Evolutionary conservation across 2,797 vertebrate genomes (phyloP).

Genomic region (Lutjanus argentimaculatus): DNA sequence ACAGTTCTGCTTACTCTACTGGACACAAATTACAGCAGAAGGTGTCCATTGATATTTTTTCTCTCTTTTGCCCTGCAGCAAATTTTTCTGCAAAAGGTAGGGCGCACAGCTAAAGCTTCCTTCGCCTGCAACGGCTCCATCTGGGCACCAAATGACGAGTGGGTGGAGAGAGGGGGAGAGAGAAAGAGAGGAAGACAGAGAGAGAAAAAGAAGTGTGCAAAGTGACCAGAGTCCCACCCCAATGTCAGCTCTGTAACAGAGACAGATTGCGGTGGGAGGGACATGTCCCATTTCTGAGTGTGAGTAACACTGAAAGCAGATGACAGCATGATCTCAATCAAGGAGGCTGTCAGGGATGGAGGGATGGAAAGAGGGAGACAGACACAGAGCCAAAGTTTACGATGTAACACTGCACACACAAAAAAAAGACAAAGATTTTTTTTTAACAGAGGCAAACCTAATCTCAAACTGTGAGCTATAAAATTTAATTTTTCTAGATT

Average conservation of each 20-base stretch:
- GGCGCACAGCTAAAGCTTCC: conserved; percentile 55
- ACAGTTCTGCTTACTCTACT: conserved; percentile 19
- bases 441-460: conserved; percentile 7
- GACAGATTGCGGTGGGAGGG: conserved; percentile 85
- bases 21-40: conserved; percentile 28
- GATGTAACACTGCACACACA: conserved; percentile 21
- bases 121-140: conserved; percentile 69
- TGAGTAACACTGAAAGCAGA: conserved; percentile 79
- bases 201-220: conserved; percentile 39
- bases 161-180: conserved; percentile 45
- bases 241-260: conserved; percentile 67
- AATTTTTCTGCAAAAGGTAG: conserved; percentile 48
- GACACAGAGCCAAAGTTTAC: conserved; percentile 18
- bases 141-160: conserved; percentile 71
- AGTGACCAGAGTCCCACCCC: conserved; percentile 64
- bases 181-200: conserved; percentile 16
- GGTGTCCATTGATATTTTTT: conserved; percentile 46
- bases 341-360: conserved; percentile 49
- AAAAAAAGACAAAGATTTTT: background rate
- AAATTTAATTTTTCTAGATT: background rate
- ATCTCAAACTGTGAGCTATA: background rate
- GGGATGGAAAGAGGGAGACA: conserved; percentile 21
- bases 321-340: conserved; percentile 74
- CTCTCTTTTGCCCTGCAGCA: conserved; percentile 49
- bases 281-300: conserved; percentile 75